A percentile compares a stretch with the other conserved stretches of the same genome.
Evolutionary conservation across 2,113 vertebrate genomes (phyloP).

Genomic region (Urocolius indicus): DNA sequence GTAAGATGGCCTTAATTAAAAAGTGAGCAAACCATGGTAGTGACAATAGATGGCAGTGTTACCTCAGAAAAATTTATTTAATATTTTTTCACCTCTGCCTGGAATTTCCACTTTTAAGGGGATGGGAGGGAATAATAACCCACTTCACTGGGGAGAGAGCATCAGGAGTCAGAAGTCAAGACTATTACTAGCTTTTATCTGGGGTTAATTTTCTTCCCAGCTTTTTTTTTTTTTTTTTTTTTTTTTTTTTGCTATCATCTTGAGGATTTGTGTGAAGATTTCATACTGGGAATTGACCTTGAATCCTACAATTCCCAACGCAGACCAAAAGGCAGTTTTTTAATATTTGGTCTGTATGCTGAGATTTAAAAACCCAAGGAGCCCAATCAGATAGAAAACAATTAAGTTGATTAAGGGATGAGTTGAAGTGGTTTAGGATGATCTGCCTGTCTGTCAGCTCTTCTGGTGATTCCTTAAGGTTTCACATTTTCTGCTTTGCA

Average conservation of each 20-base stretch:
- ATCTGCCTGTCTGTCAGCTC: neutral
- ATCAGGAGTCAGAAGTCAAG: slow-evolving; percentile 47
- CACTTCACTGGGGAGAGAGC: neutral
- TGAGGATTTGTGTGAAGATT: slow-evolving; percentile 20
- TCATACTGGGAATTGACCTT: slow-evolving; percentile 34
- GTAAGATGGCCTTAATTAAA: neutral
- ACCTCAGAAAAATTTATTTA: neutral
- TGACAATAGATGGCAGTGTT: slow-evolving; percentile 59
- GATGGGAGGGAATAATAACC: neutral
- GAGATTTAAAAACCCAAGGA: neutral
- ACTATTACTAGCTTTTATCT: slow-evolving; percentile 45
- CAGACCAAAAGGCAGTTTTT: neutral
- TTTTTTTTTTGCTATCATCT: neutral
- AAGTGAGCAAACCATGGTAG: neutral
- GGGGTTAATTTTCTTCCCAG: slow-evolving; percentile 43
- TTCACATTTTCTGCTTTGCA: neutral
- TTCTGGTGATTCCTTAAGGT: neutral
- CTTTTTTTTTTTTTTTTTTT: neutral
- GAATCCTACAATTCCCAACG: slow-evolving; percentile 11
- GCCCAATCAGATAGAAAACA: neutral
- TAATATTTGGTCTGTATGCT: neutral
- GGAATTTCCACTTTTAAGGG: neutral
- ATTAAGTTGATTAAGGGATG: slow-evolving; percentile 35
- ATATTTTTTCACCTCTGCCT: neutral
- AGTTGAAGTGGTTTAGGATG: slow-evolving; percentile 11